Base-by-base conservation (phyloP, 2,888 invertebrate species). In the Agrotis exclamationis region DNA sequence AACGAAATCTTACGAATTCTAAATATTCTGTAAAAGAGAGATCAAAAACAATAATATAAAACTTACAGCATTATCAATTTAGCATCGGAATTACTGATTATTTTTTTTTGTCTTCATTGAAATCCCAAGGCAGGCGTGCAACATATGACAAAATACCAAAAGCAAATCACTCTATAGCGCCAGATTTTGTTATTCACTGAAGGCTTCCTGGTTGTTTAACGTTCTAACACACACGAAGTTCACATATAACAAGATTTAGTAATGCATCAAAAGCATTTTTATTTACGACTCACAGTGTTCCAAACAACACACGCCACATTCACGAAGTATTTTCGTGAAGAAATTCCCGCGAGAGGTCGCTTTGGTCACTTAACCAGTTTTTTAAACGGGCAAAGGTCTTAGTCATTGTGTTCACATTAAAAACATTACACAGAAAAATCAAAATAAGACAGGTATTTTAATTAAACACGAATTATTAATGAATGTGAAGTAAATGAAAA, bases 261-360 rank as follows among this genome's bases (percentile, higher is more conserved):
- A 87, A 86, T 88, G 88, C 86, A 92, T 92, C 87, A 86, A 91
- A 90, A 88, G 91, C 93, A 94, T 95, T 96, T 95, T 96, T 96
- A 96, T 96, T 96, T 96, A 96, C 96, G 95, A 95, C 91, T 95
- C 93, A 89, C 90, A 91, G 91, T 91, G 92, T 91, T 90, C 93
- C 95, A 96, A 96, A 96, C 96, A 96, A 96, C 96, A 96, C 96
- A 96, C 96, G 96, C 96, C 96, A 96, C 96, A 96, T 96, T 96
- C 96, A 95, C 95, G 93, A 94, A 93, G 91, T 94, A 93, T 92
- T 93, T 93, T 91, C 86, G 86, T 89, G 83, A 90, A 82, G 89
- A 93, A 91, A 91, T 92, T 92, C 79, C 86, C 95, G 89, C 92
- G 84, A 96, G 96, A 88, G 92, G 95, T 92, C 95, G 91, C 81